Evolutionary conservation across 1,140 invertebrate genomes (phyloP).

Genomic region (Calephelis virginiensis): DNA sequence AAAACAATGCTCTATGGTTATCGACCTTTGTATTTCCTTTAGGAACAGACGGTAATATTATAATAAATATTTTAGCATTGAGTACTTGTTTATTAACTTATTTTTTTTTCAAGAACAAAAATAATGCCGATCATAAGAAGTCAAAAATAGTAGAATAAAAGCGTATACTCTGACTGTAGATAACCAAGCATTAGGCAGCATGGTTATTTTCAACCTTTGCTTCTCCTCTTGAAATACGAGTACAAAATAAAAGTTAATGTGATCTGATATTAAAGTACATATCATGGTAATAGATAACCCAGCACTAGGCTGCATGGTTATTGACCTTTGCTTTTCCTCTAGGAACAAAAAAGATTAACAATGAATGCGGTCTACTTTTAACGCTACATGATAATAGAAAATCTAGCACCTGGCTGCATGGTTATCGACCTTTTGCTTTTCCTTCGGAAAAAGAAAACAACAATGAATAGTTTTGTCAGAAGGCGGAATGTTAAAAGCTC

Average conservation of each 20-base stretch:
- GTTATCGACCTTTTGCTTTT: constrained; percentile 11
- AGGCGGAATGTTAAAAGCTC: constrained; percentile 10
- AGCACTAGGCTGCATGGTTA: constrained; percentile 8
- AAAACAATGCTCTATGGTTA: constrained; percentile 6
- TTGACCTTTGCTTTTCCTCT: not conserved
- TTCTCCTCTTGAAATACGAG: no score
- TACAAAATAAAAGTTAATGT: no score
- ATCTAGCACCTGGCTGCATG: not conserved
- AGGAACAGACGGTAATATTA: no score
- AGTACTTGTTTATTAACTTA: no score
- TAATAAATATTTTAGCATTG: no score
- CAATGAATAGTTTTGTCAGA: not conserved
- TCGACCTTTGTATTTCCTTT: not conserved
- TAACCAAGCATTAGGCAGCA: not conserved
- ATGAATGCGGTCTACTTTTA: no score
- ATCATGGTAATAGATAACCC: not conserved
- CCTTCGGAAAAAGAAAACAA: not conserved
- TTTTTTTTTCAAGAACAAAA: no score
- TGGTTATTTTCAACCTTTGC: constrained; percentile 3
- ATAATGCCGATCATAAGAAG: not conserved
- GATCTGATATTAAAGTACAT: no score
- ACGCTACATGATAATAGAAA: not conserved
- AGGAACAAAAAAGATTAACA: no score
- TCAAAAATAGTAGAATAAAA: no score
- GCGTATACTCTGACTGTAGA: not conserved